phyloP scores from a whole-genome alignment of 2,797 vertebrate species.

The Myiotriccus ornatus region DNA sequence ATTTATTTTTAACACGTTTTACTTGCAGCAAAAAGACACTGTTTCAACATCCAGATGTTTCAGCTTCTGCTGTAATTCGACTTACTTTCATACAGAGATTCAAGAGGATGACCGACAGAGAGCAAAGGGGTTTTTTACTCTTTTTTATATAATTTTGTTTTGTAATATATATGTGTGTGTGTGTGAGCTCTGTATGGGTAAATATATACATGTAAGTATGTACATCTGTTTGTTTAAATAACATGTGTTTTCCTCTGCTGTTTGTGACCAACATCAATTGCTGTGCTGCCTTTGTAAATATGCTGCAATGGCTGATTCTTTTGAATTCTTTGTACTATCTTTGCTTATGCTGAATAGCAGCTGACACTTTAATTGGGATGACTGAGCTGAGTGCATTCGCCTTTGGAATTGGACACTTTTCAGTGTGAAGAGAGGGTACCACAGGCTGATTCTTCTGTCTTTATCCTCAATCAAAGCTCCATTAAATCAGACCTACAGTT shows the following conservation, averaged over 20 bases:
- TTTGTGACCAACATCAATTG: not conserved
- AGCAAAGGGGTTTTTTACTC: not conserved
- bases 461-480: conserved; percentile 44
- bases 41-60: not conserved
- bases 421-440: conserved; percentile 23
- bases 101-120: not conserved
- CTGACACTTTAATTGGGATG: conserved; percentile 20
- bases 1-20: not conserved
- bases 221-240: not conserved
- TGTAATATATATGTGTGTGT: not conserved
- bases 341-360: conserved; percentile 11
- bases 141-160: not conserved
- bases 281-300: not conserved
- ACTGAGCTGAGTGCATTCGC: conserved; percentile 12
- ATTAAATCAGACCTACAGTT: conserved; percentile 34
- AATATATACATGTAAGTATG: not conserved
- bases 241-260: not conserved
- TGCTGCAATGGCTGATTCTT: not conserved
- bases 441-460: not conserved
- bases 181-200: not conserved
- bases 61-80: not conserved
- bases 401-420: conserved; percentile 31
- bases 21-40: not conserved
- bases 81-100: not conserved
- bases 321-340: conserved; percentile 3